Percentiles rank a stretch among this genome's conserved stretches.
phyloP scores from a whole-genome alignment of 2,113 vertebrate genomes.

The Sapajus apella region DNA sequence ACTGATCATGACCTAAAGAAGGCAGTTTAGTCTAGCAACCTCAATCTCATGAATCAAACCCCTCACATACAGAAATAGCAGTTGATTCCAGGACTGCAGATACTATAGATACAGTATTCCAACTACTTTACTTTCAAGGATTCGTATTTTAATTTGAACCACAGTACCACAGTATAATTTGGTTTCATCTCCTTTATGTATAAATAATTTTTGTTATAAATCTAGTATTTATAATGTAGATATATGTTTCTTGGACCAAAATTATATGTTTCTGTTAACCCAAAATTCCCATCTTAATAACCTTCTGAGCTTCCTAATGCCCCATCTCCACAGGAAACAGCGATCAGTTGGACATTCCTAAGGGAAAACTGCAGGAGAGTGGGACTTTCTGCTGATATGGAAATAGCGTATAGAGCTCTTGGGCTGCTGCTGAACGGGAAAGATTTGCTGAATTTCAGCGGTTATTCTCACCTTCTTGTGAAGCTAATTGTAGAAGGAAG shows the following conservation, averaged over 20 bases:
- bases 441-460: not conserved
- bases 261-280: not conserved
- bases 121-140: not conserved
- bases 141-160: not conserved
- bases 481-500: too few relatives aligned
- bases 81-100: not conserved
- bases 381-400: not conserved
- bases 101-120: too few relatives aligned
- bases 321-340: not conserved
- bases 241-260: not conserved
- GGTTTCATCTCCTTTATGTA: not conserved
- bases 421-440: not conserved
- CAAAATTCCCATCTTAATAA: not conserved
- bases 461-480: too few relatives aligned
- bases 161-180: not conserved
- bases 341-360: not conserved
- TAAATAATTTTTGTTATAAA: not conserved
- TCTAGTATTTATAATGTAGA: too few relatives aligned
- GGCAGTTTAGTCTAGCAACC: not conserved
- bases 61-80: fast-evolving
- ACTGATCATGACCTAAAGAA: not conserved
- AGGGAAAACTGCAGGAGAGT: fast-evolving
- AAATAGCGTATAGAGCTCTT: too few relatives aligned
- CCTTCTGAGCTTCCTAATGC: not conserved
- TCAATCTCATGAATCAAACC: not conserved